Evolutionary conservation across 2,888 invertebrate genomes (phyloP), one percentile per base, ranked within the genome.

Genomic region (Apamea sordens): DNA sequence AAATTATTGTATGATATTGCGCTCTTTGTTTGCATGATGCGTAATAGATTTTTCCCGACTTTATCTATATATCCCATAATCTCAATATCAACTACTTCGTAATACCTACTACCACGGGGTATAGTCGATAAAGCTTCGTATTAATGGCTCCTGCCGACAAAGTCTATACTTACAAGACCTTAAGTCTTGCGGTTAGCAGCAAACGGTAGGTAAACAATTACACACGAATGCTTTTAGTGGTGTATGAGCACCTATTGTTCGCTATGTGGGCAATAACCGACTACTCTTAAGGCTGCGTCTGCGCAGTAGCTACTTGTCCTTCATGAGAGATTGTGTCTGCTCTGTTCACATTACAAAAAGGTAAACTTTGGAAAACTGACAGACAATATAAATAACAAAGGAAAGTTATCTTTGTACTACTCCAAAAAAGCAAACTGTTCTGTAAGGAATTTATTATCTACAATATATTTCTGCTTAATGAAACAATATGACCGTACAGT

Each of bases 191-290:
- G 89, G 91, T 92, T 90, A 90, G 85, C 85, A 90, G 90, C 88
- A 87, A 92, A 90, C 90, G 88, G 89, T 91, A 89, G 88, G 91
- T 91, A 93, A 94, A 93, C 92, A 93, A 94, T 93, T 93, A 94
- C 91, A 93, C 90, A 91, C 91, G 91, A 92, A 92, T 90, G 92
- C 92, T 94, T 93, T 93, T 92, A 94, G 92, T 91, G 86, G 87
- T 89, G 88, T 91, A 92, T 92, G 91, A 92, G 91, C 91, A 91
- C 89, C 92, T 92, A 94, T 94, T 94, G 94, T 94, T 93, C 90
- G 87, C 85, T 89, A 87, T 86, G 90, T 91, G 89, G 86, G 89
- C 90, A 90, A 91, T 91, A 91, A 90, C 89, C 88, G 86, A 84
- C 82, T 87, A 84, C 82, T 89, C 84, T 78, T 90, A 90, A 90